Conservation (phyloP, 2,888 invertebrate species). For the Phortica magna region DNA sequence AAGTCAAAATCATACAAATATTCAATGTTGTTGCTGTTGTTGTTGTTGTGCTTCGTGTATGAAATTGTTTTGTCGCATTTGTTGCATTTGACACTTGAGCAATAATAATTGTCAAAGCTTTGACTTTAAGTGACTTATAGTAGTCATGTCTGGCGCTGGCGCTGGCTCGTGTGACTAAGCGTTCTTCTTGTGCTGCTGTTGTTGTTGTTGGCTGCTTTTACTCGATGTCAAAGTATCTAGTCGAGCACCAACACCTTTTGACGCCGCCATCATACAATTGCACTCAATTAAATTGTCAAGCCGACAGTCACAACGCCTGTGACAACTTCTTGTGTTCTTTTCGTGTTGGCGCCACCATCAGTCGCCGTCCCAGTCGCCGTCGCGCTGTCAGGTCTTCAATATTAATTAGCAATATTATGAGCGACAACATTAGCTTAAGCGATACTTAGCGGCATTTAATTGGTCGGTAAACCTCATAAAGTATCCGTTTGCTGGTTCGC, state of each 20-base stretch:
- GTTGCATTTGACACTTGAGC: constrained; percentile 62
- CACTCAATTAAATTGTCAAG: constrained; percentile 66
- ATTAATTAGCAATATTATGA: constrained; percentile 55
- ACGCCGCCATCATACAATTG: constrained; percentile 44
- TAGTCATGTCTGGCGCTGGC: not conserved
- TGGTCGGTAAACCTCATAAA: not conserved
- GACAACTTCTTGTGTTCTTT: constrained; percentile 17
- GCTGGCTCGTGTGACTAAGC: not conserved
- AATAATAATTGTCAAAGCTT: constrained; percentile 70
- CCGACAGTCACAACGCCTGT: constrained; percentile 36
- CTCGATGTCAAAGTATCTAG: constrained; percentile 18
- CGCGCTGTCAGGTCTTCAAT: constrained; percentile 51
- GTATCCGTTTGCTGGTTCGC: not conserved
- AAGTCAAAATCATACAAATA: constrained; percentile 26
- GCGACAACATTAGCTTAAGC: constrained; percentile 17
- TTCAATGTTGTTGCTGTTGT: constrained; percentile 37
- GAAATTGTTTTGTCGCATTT: constrained; percentile 42
- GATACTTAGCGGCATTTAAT: not conserved
- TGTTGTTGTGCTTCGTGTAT: constrained; percentile 30
- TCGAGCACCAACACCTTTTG: constrained; percentile 43
- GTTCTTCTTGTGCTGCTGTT: not conserved
- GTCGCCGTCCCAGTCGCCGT: constrained; percentile 39
- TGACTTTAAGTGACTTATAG: constrained; percentile 65
- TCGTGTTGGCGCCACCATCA: constrained; percentile 55
- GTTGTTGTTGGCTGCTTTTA: constrained; percentile 9